Base-by-base conservation (phyloP, 2,888 invertebrate genomes). In the Gasteruption jaculator region DNA sequence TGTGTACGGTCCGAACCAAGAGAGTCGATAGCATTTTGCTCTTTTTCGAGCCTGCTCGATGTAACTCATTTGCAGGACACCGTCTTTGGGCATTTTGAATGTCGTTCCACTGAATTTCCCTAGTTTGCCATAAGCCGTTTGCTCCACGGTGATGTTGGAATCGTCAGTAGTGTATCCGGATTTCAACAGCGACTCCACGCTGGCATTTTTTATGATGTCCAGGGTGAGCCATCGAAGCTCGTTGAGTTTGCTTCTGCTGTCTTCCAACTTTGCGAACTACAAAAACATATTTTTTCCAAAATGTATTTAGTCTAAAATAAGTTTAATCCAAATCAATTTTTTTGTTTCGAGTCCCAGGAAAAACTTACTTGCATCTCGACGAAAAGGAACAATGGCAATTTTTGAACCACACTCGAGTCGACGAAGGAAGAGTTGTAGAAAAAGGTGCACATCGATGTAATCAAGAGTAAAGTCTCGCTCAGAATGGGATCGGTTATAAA, bases 11-110 rank as follows among this genome's bases (percentile, higher is more conserved):
- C 34, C 46, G 65, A 74, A 91, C 91, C 86, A 79, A 24, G 88
- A 82, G 2, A 92, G 74, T 46, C 88, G 74, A 61, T 81, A 80
- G 61, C 91, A 91, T 63, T 86, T 86, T 53, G 83, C 81, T 48
- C 87, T 78, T 61, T 92, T 92, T 56, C 83, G 83, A 0, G 88
- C 87, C 60, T 91, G 89, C 60, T 91, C 88, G 34, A 89, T 89
- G 63, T 90, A 92, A 3, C 88, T 86, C 80, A 89, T 86, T 51
- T 86, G 86, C 1, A 65, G 51, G 38, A 58, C 41, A n/a, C 56
- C 56, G 10, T 64, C 59, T 34, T 55, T 63, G 3, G 60, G 61
- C 50, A 61, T 54, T 33, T 56, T 53, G 26, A 60, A 54, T 41
- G 59, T 61, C 0, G 49, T 53, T 3, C 52, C 53, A 11, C 51